Conservation (phyloP, 2,888 invertebrate species). For the Drosophila heteroneura region DNA sequence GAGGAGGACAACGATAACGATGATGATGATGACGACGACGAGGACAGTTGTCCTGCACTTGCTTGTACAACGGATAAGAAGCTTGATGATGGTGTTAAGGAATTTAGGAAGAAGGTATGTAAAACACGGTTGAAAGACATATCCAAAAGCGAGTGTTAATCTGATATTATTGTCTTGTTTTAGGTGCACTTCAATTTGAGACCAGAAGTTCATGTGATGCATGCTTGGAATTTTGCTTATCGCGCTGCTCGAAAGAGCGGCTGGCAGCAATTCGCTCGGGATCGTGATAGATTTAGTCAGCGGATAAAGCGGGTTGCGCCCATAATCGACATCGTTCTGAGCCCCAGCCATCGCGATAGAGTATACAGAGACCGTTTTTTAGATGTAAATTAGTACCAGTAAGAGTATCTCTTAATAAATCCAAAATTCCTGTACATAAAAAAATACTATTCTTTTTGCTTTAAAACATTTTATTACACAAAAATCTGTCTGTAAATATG, state of each 20-base stretch:
- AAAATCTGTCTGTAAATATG: conserved; percentile 15
- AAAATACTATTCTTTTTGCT: conserved; percentile 14
- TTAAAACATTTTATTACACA: conserved; percentile 3
- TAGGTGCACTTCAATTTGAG: conserved; percentile 88
- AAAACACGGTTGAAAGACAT: background rate
- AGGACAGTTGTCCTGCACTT: conserved; percentile 31
- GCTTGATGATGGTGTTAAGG: conserved; percentile 32
- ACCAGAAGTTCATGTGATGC: conserved; percentile 87
- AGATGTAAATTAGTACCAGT: conserved; percentile 54
- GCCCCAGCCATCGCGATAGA: conserved; percentile 80
- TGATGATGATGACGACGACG: conserved; percentile 17
- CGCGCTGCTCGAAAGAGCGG: conserved; percentile 87
- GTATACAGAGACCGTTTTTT: conserved; percentile 81
- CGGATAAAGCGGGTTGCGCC: conserved; percentile 75
- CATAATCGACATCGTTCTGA: conserved; percentile 76
- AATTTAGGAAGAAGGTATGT: conserved; percentile 34
- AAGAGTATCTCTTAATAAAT: conserved; percentile 47
- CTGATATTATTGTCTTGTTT: conserved; percentile 23
- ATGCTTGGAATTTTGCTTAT: conserved; percentile 88
- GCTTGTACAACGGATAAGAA: conserved; percentile 17
- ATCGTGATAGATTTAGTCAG: conserved; percentile 84
- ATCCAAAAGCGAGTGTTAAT: background rate
- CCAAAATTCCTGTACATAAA: conserved; percentile 52
- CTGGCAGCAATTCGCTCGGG: conserved; percentile 88
- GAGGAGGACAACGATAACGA: conserved; percentile 29